Conservation (phyloP, 2,888 invertebrate species). For the Conomelus anceps region DNA sequence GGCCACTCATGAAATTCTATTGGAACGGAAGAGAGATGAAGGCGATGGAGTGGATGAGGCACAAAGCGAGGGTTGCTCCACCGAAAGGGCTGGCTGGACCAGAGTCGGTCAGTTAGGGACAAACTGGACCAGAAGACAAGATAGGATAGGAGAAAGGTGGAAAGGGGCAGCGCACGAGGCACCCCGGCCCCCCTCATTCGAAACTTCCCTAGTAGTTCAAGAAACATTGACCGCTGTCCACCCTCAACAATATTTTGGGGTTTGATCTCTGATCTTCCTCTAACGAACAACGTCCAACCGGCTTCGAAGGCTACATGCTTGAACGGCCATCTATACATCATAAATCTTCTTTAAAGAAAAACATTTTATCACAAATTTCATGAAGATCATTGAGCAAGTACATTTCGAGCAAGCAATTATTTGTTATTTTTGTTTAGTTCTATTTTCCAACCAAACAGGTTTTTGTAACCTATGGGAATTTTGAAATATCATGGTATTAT, state of each 20-base stretch:
- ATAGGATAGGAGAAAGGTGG: not conserved
- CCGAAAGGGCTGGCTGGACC: too few relatives aligned
- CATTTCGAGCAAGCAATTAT: too few relatives aligned
- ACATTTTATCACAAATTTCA: too few relatives aligned
- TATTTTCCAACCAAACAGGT: too few relatives aligned
- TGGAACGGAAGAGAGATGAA: not conserved
- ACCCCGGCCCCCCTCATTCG: not conserved
- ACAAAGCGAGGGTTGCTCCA: not conserved
- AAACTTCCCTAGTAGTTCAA: not conserved
- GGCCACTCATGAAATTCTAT: constrained; percentile 12
- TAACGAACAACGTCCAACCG: not conserved
- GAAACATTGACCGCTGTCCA: not conserved
- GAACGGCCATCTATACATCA: not conserved
- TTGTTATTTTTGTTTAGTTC: too few relatives aligned
- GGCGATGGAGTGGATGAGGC: not conserved
- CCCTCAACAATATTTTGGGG: not conserved
- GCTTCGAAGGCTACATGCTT: not conserved
- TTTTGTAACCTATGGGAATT: too few relatives aligned
- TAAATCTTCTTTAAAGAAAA: not conserved
- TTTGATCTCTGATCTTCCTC: not conserved
- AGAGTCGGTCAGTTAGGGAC: not conserved
- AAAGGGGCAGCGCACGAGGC: not conserved
- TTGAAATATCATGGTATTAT: too few relatives aligned
- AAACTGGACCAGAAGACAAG: too few relatives aligned
- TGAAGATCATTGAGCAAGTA: too few relatives aligned